A percentile compares a stretch with the other conserved stretches of the same genome.
Evolutionary conservation across 2,113 vertebrate genomes (phyloP).

Genomic region (Struthio camelus): DNA sequence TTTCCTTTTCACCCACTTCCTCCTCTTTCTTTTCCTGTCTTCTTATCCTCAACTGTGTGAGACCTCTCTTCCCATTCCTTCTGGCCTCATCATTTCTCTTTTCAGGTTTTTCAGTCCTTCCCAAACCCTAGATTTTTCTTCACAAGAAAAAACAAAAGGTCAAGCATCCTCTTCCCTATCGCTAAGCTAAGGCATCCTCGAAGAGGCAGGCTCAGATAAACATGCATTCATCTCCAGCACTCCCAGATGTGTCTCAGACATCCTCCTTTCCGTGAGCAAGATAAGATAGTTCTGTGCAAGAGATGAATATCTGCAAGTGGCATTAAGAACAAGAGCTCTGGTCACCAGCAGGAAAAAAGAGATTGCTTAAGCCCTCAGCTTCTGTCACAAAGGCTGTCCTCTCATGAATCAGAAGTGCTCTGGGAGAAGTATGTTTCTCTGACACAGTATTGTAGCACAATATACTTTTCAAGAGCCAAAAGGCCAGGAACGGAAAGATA

Average conservation of each 20-base stretch:
- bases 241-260: neutral
- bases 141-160: neutral
- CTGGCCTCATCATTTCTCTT: neutral
- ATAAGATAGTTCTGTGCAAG: neutral
- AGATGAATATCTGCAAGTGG: neutral
- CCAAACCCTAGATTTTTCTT: neutral
- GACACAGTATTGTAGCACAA: neutral
- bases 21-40: neutral
- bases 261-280: neutral
- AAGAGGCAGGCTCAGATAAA: conserved; percentile 16
- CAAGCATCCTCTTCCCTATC: neutral
- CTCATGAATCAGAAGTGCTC: accelerated
- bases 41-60: neutral
- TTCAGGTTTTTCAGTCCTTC: neutral
- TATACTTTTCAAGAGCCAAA: neutral
- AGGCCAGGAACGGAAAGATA: neutral
- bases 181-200: neutral
- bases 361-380: neutral
- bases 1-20: neutral
- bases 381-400: accelerated
- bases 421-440: neutral
- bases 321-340: neutral
- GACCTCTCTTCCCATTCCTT: neutral
- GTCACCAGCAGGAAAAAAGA: neutral
- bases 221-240: neutral